Percentiles rank a stretch among this genome's conserved stretches.
These are phyloP conservation scores for Bruchidius siliquastri DNA, from an alignment of 2,888 invertebrate species.

Conservation along the genomic window DNA sequence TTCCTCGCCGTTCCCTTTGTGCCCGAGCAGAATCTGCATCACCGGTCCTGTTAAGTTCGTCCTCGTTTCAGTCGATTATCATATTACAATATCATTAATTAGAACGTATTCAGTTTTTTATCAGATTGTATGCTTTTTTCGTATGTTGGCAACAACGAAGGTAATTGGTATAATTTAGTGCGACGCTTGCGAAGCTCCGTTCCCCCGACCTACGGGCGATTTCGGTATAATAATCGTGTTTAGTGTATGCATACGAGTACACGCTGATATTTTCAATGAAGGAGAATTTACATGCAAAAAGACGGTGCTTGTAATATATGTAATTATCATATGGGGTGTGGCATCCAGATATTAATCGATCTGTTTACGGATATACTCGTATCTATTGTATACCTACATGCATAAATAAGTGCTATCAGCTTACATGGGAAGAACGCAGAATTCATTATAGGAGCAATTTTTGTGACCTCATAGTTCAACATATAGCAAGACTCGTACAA, in stretches of 20 bases:
- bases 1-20: too few species aligned
- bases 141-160: neutral
- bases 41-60: neutral
- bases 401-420: neutral
- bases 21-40: neutral
- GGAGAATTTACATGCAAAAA: neutral
- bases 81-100: neutral
- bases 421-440: neutral
- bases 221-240: neutral
- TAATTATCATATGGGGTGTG: neutral
- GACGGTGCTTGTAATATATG: neutral
- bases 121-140: neutral
- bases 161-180: neutral
- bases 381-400: neutral
- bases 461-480: neutral
- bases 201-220: neutral
- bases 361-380: neutral
- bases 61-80: neutral
- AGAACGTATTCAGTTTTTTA: neutral
- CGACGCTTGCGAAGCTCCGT: neutral
- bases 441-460: neutral
- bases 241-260: neutral
- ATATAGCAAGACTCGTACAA: neutral
- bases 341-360: neutral
- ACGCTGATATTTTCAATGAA: neutral